These are phyloP conservation scores for Chitala chitala DNA, from an alignment of 2,113 vertebrate genomes.

Conservation along the genomic window DNA sequence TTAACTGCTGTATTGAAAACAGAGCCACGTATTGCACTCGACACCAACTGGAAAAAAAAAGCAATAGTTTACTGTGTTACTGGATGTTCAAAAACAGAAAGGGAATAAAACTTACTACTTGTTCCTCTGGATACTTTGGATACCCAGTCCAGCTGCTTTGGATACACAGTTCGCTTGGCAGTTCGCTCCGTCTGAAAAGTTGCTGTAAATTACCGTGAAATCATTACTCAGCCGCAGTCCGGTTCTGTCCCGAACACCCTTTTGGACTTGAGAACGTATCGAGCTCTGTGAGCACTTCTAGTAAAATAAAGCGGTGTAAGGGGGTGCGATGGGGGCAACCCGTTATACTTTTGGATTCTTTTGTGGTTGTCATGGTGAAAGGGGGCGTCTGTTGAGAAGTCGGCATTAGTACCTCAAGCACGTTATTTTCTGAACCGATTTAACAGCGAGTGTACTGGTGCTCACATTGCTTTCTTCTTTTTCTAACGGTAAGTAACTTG, in stretches of 20 bases:
- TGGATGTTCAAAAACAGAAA: neutral
- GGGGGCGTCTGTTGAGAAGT: constrained; percentile 38
- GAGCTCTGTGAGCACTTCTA: constrained; percentile 24
- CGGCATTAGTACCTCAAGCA: neutral
- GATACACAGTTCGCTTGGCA: neutral
- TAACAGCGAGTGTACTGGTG: neutral
- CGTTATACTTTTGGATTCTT: constrained; percentile 33
- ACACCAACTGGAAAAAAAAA: no score
- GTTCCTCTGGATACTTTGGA: neutral
- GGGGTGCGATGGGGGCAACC: neutral
- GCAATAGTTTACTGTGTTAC: no score
- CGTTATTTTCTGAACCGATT: neutral
- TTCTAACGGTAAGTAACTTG: no score
- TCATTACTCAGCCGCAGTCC: constrained; percentile 45
- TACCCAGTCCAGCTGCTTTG: neutral
- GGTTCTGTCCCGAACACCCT: constrained; percentile 45
- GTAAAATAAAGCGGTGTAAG: neutral
- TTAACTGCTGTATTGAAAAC: no score
- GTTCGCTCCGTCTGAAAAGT: neutral
- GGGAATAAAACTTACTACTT: neutral
- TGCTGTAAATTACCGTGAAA: neutral
- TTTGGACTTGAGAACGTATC: constrained; percentile 42
- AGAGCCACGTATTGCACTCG: no score
- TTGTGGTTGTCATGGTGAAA: constrained; percentile 48
- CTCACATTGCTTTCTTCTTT: neutral